Conservation (phyloP, 2,797 vertebrate genomes). For the Poecile montanus region DNA sequence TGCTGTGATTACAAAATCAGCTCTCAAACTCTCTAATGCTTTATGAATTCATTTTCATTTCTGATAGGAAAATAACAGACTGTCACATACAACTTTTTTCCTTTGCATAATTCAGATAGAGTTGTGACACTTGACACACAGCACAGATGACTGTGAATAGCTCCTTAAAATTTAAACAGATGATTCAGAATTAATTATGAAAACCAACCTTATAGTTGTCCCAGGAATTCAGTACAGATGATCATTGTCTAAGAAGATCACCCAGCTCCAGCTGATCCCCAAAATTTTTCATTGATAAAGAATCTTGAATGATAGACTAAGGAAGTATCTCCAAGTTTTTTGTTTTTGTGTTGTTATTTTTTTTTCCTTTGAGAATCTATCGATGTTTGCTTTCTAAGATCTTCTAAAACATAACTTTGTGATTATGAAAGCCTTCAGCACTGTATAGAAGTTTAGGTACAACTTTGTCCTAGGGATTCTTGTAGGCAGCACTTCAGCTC, state of each 20-base stretch:
- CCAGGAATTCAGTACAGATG: not conserved
- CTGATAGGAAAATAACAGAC: conserved; percentile 70
- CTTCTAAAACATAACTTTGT: not conserved
- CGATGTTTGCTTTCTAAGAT: not conserved
- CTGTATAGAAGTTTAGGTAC: not conserved
- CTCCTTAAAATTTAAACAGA: conserved; percentile 57
- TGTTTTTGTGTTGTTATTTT: not conserved
- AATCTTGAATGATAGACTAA: not conserved
- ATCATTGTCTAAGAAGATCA: conserved; percentile 9
- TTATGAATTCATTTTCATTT: conserved; percentile 48
- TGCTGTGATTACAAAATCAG: conserved; percentile 32
- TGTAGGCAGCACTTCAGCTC: not conserved
- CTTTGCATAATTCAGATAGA: conserved; percentile 55
- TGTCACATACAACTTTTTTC: conserved; percentile 38
- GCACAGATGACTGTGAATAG: conserved; percentile 35
- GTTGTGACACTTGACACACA: conserved; percentile 58
- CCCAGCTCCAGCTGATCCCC: not conserved
- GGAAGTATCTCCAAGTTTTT: not conserved
- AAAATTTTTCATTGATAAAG: not conserved
- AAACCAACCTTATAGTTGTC: conserved; percentile 1
- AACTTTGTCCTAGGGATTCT: not conserved
- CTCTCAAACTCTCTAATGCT: conserved; percentile 17
- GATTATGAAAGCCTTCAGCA: not conserved
- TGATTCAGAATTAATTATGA: conserved; percentile 53
- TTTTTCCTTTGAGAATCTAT: not conserved